Evolutionary conservation across 2,113 vertebrate species (phyloP), one percentile per base, ranked within the genome.

Genomic region (Bos indicus): DNA sequence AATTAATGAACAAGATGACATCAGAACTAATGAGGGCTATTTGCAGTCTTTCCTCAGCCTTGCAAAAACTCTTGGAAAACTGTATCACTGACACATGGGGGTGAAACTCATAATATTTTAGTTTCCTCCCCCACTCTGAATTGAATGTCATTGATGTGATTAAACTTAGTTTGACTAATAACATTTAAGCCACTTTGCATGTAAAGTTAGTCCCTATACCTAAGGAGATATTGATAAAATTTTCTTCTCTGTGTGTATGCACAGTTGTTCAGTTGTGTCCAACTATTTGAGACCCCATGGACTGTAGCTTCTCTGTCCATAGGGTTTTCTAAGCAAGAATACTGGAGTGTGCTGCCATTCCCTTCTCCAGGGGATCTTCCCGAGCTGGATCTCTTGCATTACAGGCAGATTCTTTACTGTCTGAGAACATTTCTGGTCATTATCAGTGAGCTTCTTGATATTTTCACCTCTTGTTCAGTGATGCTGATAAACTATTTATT

Each of bases 401-500:
- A 5, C 11, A 40, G 67, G 67, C 21, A 74, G 36, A 40, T 74
- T 40, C 36, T 40, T 74, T 74, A 74, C 67, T 25, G 10, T 40
- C 19, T 3, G 21, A 74, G 67, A 40, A 23, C 10, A 59, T 81
- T 91, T 94, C 40, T 86, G 26, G n/a, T 82, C 21, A 15, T 74
- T 57, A 54, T 36, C 17, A 86, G n/a, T 88, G 80, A 77, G 13
- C 10, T 86, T 14, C 13, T 82, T 94, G 28, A 48, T 90, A 40
- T 88, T 43, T 74, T 88, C 59, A 94, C 48, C 25, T 90, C 19
- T 88, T 88, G 8, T n/a, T 46, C 64, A 89, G 40, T 62, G 46
- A 56, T 16, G 26, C 15, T 80, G 54, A 95, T 64, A 77, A 95
- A 93, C 74, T 25, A 59, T 60, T 71, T 84, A 85, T 19, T 88